Conservation (phyloP, 2,113 vertebrate genomes). For the Columba janthina region DNA sequence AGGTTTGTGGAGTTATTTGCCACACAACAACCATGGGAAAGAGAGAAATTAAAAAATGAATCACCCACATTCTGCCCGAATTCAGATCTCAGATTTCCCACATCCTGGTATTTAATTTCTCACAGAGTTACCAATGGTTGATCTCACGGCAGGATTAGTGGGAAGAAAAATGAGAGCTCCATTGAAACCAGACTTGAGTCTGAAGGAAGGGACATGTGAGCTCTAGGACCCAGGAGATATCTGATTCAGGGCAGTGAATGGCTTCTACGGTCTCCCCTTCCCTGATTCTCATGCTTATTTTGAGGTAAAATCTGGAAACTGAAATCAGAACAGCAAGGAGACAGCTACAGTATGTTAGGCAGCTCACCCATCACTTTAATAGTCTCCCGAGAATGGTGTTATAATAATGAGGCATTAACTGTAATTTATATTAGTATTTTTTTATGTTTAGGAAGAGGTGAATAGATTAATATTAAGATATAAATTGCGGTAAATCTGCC, state of each 20-base stretch:
- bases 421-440: not conserved
- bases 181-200: conserved; percentile 67
- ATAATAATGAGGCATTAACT: not conserved
- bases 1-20: conserved; percentile 20
- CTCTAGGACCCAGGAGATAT: conserved; percentile 39
- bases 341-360: not conserved
- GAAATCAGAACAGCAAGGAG: conserved; percentile 37
- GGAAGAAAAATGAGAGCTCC: conserved; percentile 67
- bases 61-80: conserved; percentile 56
- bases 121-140: conserved; percentile 63
- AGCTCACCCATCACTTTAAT: not conserved
- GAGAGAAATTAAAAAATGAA: conserved; percentile 28
- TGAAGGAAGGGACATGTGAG: conserved; percentile 42
- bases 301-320: conserved; percentile 22
- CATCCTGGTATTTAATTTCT: conserved; percentile 66
- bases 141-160: conserved; percentile 65
- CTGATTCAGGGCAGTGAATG: conserved; percentile 2
- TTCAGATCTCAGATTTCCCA: conserved; percentile 66
- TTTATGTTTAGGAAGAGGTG: not conserved
- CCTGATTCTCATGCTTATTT: conserved; percentile 16
- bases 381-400: not conserved
- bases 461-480: not conserved
- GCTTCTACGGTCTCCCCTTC: not conserved
- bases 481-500: conserved; percentile 5
- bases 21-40: conserved; percentile 44